Base-by-base conservation (phyloP, 2,797 vertebrate genomes). In the Sebastes kiyomatsui region DNA sequence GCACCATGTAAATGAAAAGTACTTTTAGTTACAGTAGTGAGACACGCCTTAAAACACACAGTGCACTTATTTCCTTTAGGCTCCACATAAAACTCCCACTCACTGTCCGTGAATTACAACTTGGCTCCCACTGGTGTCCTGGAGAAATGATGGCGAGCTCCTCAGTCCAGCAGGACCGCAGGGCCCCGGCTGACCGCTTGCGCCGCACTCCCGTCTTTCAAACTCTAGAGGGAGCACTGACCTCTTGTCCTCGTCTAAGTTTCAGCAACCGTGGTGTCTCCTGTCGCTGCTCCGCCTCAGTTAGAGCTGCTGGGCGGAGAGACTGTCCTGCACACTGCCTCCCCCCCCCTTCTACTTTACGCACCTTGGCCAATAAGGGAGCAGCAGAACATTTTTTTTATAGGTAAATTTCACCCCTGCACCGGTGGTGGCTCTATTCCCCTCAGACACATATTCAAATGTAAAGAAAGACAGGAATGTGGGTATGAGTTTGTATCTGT, bases 131-230 rank as follows among this genome's bases (percentile, higher is more conserved):
- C 79, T 13, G 58, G 58, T 25, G 62, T 80, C 81, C 83, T 68
- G 56, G n/a, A 79, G 80, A 59, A 49, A 23, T 2, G 70, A 72
- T 61, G 38, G 62, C 32, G 9, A 12, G 6, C 75, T 83, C 70
- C 74, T 93, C 93, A 95, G 95, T 96, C 95, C 95, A 90, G 95
- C 95, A 96, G 95, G 95, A 96, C 93, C 95, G 89, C 95, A 92
- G 93, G 95, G 95, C 88, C 84, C 87, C 16, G 56, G 77, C 68
- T 87, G 83, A 75, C 89, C 88, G 18, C 81, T 84, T 85, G 38
- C 59, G 13, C 72, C 62, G 92, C 85, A 93, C 54, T 89, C 23
- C 59, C 70, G 5, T 6, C 16, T 6, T 25, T 52, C 18, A 10
- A 1, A 92, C 94, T 86, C 93, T 86, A 95, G 95, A 94, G 94